Base-by-base conservation (phyloP, 2,888 invertebrate genomes). In the Caenorhabditis zanzibari region DNA sequence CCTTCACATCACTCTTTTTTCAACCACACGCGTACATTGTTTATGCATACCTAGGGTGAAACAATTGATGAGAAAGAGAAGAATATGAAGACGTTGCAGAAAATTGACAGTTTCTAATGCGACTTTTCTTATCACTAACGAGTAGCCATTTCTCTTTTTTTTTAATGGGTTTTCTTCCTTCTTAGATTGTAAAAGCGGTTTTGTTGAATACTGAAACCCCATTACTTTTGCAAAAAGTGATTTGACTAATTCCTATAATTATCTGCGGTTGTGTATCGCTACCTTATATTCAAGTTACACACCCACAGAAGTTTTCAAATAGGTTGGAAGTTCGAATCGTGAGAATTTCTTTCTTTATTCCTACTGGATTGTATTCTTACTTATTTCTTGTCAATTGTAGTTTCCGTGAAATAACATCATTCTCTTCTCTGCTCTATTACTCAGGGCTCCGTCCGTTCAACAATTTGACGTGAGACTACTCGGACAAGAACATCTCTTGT, bases 21-120 rank as follows among this genome's bases (percentile, higher is more conserved):
- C 26, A n/a, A 68, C 68, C 68, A 61, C 71, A 52, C 79, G 71
- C 71, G 71, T 71, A 24, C 79, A 63, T 41, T 71, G 71, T 64
- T 79, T 77, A 63, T 69, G 49, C 63, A 77, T 61, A 69, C 49
- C 74, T 74, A 64, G 44, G n/a, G 44, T 24, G 61, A 52, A 68
- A 68, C 54, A 68, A 68, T 68, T 54, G 68, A 59, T 32, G 32
- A 71, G 58, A 56, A 41, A 63, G 14, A 22, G 41, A 24, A 24
- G 22, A 41, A 41, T 41, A 54, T 44, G 58, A 71, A 44, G 47
- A 58, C 47, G 44, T 71, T 58, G 28, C 44, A 71, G 58, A 68
- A 35, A 68, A 68, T 68, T 68, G 68, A 68, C 68, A 68, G 68
- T 68, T 68, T 68, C 35, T 54, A 16, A 49, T 68, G 54, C 19